A percentile compares a stretch with the other conserved stretches of the same genome.
Conservation (phyloP, 2,888 invertebrate genomes). For the Caenorhabditis parvicauda region DNA sequence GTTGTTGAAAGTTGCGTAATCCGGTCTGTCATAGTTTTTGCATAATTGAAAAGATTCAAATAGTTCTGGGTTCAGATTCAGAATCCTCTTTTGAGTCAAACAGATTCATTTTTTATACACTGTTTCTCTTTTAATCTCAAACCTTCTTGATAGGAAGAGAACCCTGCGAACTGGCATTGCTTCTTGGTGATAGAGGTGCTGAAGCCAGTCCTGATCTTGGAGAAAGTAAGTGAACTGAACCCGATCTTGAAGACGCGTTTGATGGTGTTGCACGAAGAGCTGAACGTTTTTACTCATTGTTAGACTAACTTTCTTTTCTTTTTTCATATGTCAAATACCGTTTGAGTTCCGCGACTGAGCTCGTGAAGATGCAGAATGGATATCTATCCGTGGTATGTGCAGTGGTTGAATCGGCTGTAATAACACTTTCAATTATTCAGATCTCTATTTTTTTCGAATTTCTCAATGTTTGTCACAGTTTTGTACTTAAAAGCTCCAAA, state of each 20-base stretch:
- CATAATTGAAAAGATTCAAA: too few species aligned
- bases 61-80: too few species aligned
- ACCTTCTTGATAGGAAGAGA: slow-evolving; percentile 52
- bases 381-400: slow-evolving; percentile 52
- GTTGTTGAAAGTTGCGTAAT: too few species aligned
- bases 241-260: slow-evolving; percentile 47
- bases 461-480: too few species aligned
- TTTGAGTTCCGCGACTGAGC: slow-evolving; percentile 12
- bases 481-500: too few species aligned
- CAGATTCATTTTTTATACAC: too few species aligned
- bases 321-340: not conserved
- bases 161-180: slow-evolving; percentile 20
- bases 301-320: not conserved
- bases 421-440: too few species aligned
- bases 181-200: slow-evolving; percentile 23
- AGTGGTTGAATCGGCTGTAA: slow-evolving; percentile 43
- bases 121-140: too few species aligned
- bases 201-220: slow-evolving; percentile 34
- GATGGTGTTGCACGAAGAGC: slow-evolving; percentile 17
- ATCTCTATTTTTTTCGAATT: too few species aligned
- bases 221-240: slow-evolving; percentile 28
- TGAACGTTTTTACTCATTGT: too few species aligned
- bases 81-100: too few species aligned
- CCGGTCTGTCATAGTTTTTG: too few species aligned
- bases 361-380: slow-evolving; percentile 28